Percentiles rank a stretch among this genome's conserved stretches.
These are phyloP conservation scores for Salmo trutta DNA, from an alignment of 2,797 vertebrate genomes.

Conservation along the genomic window DNA sequence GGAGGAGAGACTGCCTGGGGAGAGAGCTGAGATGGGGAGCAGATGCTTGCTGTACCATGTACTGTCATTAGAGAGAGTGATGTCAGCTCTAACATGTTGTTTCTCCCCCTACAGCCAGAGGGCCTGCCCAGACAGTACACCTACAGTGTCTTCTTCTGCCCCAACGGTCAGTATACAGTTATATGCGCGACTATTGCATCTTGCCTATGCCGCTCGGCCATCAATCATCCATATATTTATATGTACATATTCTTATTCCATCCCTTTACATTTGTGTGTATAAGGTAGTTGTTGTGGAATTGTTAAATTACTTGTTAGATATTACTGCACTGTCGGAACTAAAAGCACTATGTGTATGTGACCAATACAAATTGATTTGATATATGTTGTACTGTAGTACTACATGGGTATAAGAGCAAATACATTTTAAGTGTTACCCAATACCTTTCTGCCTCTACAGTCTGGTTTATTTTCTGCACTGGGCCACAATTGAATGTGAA, in stretches of 20 bases:
- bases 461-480: neutral
- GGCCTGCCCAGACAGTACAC: slow-evolving; percentile 89
- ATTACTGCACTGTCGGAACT: neutral
- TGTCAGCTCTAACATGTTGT: neutral
- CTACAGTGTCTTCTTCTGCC: slow-evolving; percentile 95
- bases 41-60: neutral
- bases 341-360: no score
- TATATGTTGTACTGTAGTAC: neutral
- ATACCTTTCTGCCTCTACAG: neutral
- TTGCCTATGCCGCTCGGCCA: no score
- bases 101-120: slow-evolving; percentile 79
- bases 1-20: neutral
- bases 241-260: no score
- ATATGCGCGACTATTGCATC: no score
- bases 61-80: neutral
- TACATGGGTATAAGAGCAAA: neutral
- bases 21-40: neutral
- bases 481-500: neutral
- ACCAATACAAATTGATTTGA: no score
- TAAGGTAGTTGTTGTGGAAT: neutral
- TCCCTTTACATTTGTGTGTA: no score
- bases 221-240: no score
- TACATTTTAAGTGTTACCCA: neutral
- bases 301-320: no score
- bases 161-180: slow-evolving; percentile 81